These are phyloP conservation scores for Gracilinanus agilis DNA, from an alignment of 2,113 vertebrate species.

Conservation along the genomic window DNA sequence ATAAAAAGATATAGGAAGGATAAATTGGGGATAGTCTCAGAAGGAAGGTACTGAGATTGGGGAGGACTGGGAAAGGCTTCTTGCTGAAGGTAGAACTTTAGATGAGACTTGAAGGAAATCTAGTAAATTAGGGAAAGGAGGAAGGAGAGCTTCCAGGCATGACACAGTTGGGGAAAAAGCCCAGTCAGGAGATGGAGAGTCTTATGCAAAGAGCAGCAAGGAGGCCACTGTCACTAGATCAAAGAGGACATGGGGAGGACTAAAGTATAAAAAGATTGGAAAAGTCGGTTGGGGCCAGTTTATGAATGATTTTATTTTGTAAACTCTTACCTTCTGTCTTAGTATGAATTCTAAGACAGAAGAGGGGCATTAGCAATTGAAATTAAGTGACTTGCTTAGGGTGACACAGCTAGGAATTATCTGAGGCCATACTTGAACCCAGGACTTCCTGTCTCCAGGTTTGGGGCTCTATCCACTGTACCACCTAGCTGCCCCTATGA, in stretches of 20 bases:
- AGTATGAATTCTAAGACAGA: no score
- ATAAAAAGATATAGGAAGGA: not conserved
- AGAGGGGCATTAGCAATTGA: no score
- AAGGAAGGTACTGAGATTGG: not conserved
- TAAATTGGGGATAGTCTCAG: not conserved
- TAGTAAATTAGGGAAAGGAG: not conserved
- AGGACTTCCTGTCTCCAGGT: no score
- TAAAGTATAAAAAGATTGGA: not conserved
- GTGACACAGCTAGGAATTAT: no score
- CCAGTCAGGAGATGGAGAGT: not conserved
- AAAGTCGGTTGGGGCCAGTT: not conserved
- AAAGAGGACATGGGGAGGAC: not conserved
- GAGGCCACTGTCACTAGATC: not conserved
- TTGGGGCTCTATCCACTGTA: no score
- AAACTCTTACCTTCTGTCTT: no score
- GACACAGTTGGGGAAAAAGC: not conserved
- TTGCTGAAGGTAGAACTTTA: not conserved
- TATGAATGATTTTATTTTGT: no score
- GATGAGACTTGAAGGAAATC: not conserved
- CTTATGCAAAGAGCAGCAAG: not conserved
- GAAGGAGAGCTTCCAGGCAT: not conserved
- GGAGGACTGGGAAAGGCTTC: not conserved
- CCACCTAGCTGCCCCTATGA: no score
- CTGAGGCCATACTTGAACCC: no score
- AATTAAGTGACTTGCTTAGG: no score